A percentile compares a stretch with the other conserved stretches of the same genome.
Conservation (phyloP, 2,113 vertebrate species). For the human (Homo sapiens) region DNA sequence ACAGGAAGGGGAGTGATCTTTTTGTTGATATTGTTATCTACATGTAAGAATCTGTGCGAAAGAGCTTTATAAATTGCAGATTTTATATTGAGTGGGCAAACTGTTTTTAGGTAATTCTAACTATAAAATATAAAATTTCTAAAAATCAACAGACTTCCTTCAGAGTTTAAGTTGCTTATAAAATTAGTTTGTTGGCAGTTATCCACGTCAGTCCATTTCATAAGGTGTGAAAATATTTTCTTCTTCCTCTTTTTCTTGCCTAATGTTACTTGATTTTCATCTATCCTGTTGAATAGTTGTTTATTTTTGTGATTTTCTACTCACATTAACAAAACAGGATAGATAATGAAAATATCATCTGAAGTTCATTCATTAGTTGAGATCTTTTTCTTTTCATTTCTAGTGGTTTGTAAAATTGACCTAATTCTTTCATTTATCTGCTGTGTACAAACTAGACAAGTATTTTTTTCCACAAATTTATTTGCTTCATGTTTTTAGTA, state of each 20-base stretch:
- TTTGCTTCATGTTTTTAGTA: conserved; percentile 5
- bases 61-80: neutral
- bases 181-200: neutral
- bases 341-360: neutral
- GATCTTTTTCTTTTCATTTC: neutral
- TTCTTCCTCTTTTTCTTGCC: neutral
- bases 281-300: neutral
- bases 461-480: neutral
- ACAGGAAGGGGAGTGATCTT: neutral
- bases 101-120: neutral
- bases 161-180: neutral
- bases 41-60: neutral
- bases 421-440: neutral
- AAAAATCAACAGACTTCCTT: neutral
- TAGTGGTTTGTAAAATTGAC: conserved; percentile 37
- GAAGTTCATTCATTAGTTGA: neutral
- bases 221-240: neutral
- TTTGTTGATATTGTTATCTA: neutral
- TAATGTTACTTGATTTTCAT: neutral
- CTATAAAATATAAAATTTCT: neutral
- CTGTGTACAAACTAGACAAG: neutral
- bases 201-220: neutral
- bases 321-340: neutral
- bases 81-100: neutral
- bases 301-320: neutral